Conservation (phyloP, 2,797 vertebrate genomes). For the Antrozous pallidus region DNA sequence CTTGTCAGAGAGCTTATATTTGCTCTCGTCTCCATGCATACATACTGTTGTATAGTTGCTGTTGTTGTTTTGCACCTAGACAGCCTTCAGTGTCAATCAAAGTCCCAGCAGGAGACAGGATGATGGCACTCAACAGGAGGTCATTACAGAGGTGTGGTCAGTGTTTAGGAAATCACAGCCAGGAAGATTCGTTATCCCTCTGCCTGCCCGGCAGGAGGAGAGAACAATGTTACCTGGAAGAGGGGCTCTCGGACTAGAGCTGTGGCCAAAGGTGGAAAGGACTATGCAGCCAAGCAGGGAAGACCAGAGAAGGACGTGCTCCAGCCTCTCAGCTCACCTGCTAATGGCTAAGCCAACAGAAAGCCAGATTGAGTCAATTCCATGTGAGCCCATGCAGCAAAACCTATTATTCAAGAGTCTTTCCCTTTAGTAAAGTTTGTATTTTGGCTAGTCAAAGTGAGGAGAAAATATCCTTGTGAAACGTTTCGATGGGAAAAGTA, state of each 20-base stretch:
- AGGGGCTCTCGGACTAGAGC: background rate
- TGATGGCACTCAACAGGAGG: background rate
- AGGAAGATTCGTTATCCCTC: background rate
- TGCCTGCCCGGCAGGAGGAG: background rate
- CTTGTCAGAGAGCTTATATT: background rate
- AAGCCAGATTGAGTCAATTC: conserved; percentile 12
- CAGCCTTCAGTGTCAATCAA: background rate
- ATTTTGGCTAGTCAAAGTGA: conserved; percentile 13
- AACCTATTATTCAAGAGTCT: conserved; percentile 16
- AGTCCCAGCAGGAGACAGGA: background rate
- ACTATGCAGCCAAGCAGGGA: background rate
- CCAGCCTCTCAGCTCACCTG: background rate
- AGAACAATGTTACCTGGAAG: background rate
- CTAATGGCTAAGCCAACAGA: background rate
- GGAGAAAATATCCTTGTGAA: conserved; percentile 24
- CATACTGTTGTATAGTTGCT: background rate
- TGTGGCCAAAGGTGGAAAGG: background rate
- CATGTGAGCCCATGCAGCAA: background rate
- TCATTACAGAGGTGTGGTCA: background rate
- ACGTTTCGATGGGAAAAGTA: conserved; percentile 6
- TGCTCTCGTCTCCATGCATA: background rate
- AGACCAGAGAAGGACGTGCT: background rate
- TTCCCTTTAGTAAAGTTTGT: conserved; percentile 13
- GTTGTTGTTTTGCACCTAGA: background rate
- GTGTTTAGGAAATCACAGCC: background rate